phyloP scores from a whole-genome alignment of 2,888 invertebrate species.

The Xestia xanthographa region DNA sequence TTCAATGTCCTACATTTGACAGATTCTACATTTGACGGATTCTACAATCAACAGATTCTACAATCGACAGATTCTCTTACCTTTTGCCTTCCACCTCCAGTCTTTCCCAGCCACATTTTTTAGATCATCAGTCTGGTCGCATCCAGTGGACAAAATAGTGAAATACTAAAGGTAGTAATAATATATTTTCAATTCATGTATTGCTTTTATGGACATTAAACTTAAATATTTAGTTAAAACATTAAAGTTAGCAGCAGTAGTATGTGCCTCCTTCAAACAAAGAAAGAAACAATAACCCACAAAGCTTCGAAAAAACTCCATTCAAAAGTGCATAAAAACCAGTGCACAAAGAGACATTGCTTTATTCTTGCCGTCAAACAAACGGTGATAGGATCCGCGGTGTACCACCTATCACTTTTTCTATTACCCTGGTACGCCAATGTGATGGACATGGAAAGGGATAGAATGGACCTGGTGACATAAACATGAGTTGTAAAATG shows the following conservation, averaged over 20 bases:
- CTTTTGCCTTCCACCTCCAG: not conserved
- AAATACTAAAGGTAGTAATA: not conserved
- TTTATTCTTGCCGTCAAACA: constrained; percentile 72
- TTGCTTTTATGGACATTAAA: not conserved
- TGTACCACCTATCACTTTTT: constrained; percentile 88
- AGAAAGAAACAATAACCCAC: constrained; percentile 13
- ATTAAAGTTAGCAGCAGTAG: not conserved
- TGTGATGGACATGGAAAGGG: constrained; percentile 47
- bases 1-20: no score
- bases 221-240: not conserved
- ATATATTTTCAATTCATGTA: not conserved
- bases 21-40: no score
- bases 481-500: no score
- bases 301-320: constrained; percentile 26
- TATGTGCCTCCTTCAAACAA: not conserved
- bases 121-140: not conserved
- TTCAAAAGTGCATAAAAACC: constrained; percentile 52
- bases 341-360: constrained; percentile 64
- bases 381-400: constrained; percentile 84
- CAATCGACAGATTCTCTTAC: not conserved
- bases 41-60: no score
- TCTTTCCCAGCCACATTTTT: not conserved
- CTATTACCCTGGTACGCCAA: constrained; percentile 81
- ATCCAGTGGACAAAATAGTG: not conserved
- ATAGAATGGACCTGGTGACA: constrained; percentile 34